Evolutionary conservation across 2,113 vertebrate species (phyloP).

Genomic region (Sebastes schlegelii): DNA sequence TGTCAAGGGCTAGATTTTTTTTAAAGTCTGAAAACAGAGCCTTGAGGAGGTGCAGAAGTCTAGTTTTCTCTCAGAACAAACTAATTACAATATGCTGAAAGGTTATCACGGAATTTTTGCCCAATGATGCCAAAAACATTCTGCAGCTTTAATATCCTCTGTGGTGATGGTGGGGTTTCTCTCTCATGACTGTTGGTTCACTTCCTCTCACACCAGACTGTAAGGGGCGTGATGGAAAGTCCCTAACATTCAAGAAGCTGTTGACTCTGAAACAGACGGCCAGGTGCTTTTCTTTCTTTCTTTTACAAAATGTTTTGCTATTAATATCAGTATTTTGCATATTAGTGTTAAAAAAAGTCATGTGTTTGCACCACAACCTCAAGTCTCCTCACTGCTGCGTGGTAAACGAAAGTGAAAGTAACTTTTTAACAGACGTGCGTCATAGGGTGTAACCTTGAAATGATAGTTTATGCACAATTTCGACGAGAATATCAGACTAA

Average conservation of each 20-base stretch:
- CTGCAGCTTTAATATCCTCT: no score
- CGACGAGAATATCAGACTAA: neutral
- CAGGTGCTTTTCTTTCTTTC: neutral
- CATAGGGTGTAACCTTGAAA: fast-evolving
- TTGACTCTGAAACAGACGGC: neutral
- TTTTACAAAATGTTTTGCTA: neutral
- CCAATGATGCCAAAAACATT: no score
- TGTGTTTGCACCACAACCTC: fast-evolving
- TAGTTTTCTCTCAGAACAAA: no score
- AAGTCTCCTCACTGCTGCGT: neutral
- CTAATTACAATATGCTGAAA: no score
- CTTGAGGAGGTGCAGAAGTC: no score
- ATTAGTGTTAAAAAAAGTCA: no score
- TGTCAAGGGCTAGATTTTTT: no score
- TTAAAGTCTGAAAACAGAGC: no score
- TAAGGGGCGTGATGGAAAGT: constrained; percentile 65
- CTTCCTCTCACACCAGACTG: constrained; percentile 23
- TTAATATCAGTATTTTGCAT: neutral
- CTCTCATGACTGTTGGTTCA: neutral
- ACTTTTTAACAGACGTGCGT: neutral
- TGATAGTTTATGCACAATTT: neutral
- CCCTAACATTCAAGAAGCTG: constrained; percentile 42
- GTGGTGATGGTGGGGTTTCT: neutral
- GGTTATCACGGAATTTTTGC: no score
- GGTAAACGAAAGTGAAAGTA: constrained; percentile 71